phyloP scores from a whole-genome alignment of 2,888 invertebrate genomes.

The Marasmarcha lunaedactyla region DNA sequence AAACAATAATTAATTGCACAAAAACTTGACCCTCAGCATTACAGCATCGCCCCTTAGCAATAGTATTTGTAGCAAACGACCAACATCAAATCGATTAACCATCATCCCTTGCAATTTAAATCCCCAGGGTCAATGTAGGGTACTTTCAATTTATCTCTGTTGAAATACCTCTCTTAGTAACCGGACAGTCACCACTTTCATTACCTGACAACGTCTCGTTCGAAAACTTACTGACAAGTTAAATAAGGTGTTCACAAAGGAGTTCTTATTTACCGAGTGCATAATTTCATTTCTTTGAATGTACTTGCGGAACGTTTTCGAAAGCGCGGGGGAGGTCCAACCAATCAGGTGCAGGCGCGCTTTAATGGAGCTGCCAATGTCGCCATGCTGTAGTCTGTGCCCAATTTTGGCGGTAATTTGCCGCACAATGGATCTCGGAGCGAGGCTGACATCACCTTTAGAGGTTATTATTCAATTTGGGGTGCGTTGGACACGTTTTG shows the following conservation, averaged over 20 bases:
- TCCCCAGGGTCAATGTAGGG: not conserved
- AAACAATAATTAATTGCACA: no score
- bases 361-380: constrained; percentile 42
- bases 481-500: constrained; percentile 57
- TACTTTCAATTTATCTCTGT: no score
- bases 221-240: constrained; percentile 25
- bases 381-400: constrained; percentile 41
- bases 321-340: constrained; percentile 38
- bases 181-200: constrained; percentile 23
- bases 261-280: constrained; percentile 55
- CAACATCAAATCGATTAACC: constrained; percentile 19
- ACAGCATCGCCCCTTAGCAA: constrained; percentile 6
- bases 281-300: constrained; percentile 57
- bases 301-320: constrained; percentile 14
- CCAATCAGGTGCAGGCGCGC: constrained; percentile 61
- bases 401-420: constrained; percentile 63
- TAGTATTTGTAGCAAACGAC: constrained; percentile 18
- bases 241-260: constrained; percentile 43
- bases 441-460: constrained; percentile 31
- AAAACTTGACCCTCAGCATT: no score
- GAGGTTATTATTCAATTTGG: constrained; percentile 62
- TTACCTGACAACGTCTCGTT: constrained; percentile 10
- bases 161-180: not conserved
- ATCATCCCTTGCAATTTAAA: constrained; percentile 9
- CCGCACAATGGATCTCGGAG: constrained; percentile 44